Base-by-base conservation (phyloP, 2,113 vertebrate genomes). In the Ia io region DNA sequence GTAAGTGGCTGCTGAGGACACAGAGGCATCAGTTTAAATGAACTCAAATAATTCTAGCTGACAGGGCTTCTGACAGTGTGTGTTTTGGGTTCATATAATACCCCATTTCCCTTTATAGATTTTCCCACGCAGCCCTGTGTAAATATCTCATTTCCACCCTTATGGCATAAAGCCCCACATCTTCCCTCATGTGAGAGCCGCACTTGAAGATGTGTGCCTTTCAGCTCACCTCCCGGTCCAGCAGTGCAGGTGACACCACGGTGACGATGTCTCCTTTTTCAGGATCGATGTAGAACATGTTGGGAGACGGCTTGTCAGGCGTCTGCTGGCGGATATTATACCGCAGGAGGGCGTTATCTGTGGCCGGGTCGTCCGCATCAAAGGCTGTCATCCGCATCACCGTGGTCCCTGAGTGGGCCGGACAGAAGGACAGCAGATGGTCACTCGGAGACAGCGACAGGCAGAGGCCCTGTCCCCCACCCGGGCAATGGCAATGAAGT, bases 201-300 rank as follows among this genome's bases (percentile, higher is more conserved):
- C 1, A 28, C 2, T 37, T 2, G 8, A 5, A 83, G 61, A 30
- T 3, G 7, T 1, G 42, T 35, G 78, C 51, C 37, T 0, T 0
- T 37, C 59, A 13, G 76, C 99, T 97, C 87, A 99, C 99, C 99
- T 99, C 99, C 74, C 99, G 98, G 98, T 99, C 99, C 69, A 99
- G 98, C 92, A 99, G 97, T 0, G 97, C 95, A 0, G 99, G 99
- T 2, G 99, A 99, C 96, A 99, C 99, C 42, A 99, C 99, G 0
- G 99, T 99, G 96, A 99, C 99, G 0, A 99, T 99, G 97, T 99
- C 99, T 77, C 99, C 99, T 95, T 99, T 99, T 56, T 99, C 99
- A 0, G 99, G 99, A 63, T 99, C 99, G 40, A 99, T 99, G 97
- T 99, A 99, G 98, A 99, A 99, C 99, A 99, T 99, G 98, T 99